Evolutionary conservation across 1,140 invertebrate species (phyloP), one percentile per base, ranked within the genome.

Genomic region (Matsumurasca onukii): DNA sequence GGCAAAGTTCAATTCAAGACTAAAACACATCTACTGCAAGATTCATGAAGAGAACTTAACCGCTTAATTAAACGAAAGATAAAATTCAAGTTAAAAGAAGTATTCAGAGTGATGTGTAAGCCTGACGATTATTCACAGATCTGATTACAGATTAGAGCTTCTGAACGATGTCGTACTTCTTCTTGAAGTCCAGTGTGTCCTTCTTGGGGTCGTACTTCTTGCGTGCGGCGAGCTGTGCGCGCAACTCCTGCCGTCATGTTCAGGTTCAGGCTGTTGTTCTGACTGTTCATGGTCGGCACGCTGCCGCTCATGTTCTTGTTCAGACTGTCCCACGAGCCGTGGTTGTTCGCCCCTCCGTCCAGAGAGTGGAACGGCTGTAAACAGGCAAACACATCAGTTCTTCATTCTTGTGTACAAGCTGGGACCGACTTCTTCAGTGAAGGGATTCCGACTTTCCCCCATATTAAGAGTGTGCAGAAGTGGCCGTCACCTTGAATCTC

Each of bases 141-240:
- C n/a, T 84, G 0, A 81, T 81, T 76, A 84, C 82, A 83, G 68
- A 72, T 75, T 84, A 93, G 73, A 93, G 84, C 81, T 94, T 93
- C 79, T 96, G 92, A 71, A 96, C 91, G 76, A 95, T 95, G 77
- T 95, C 92, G 77, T 93, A 94, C 82, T 95, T 96, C 82, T 93
- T 91, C 78, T 91, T 91, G 75, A 95, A 88, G 80, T 94, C 92
- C 79, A 96, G 89, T 25, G 87, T 86, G 73, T 93, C 90, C 78
- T 92, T 94, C 78, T 94, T 95, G 1, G 92, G 91, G 77, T 95
- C 92, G 77, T 89, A 88, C 79, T 93, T 94, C 78, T 94, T 94
- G 75, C 88, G 90, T 31, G 88, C 86, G 12, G 91, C 90, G 62
- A 95, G 80, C 71, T 91, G 87, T n/a, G 91, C 91, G 25, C 93